Evolutionary conservation across 2,113 vertebrate genomes (phyloP), one percentile per base, ranked within the genome.

Genomic region (Merops nubicus): DNA sequence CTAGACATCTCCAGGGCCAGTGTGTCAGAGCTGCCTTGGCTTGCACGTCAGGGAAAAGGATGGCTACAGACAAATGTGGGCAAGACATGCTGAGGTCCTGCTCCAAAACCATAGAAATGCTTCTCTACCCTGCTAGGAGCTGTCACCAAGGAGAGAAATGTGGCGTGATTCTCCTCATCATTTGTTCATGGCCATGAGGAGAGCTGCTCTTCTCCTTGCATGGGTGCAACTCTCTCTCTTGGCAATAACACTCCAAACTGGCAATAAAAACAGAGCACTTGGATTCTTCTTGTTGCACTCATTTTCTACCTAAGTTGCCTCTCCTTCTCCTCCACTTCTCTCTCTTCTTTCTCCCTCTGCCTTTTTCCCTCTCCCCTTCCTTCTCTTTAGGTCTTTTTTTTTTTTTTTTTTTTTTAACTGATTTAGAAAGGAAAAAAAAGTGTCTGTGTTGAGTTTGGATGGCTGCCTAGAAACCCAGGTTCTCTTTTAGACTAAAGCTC

Each of bases 401-500:
- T 79, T 51, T 91, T 31, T 56, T n/a, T 33, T 56, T 59, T 38
- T 0, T 42, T 36, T 0, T 25, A 76, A 94, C 82, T 95, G 83
- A 96, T 96, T 97, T 94, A 96, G 93, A 93, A 95, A 69, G 92
- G 23, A 19, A 40, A 87, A 98, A 97, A 97, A 98, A 97, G 89
- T 64, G 93, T 97, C 96, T 97, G 63, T 97, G 95, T 98, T 98
- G 96, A 96, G 77, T 91, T 98, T 98, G 98, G 98, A 98, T 87
- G 78, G 64, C 78, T 98, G 98, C 98, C 98, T 97, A 92, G 93
- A 97, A 97, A 97, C 90, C 95, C 96, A 97, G 69, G 59, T 88
- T 95, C 97, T 96, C 89, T 96, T 93, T 97, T 96, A 96, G 96
- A 94, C 95, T 97, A 72, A 95, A 97, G 96, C 65, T 96, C 96